phyloP scores from a whole-genome alignment of 2,888 invertebrate genomes.

The Tiliacea aurago region DNA sequence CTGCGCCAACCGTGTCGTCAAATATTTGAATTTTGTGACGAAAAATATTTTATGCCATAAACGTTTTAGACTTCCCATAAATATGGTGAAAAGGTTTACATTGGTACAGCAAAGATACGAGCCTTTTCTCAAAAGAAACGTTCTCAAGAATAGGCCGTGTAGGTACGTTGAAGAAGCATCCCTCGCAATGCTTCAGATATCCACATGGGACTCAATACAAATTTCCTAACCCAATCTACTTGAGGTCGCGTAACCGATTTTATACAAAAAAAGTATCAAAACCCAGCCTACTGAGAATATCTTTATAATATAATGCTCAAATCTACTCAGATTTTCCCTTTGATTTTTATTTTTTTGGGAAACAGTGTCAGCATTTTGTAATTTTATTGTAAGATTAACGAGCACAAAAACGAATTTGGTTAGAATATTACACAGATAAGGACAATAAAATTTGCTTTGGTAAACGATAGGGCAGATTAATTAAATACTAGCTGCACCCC shows the following conservation, averaged over 20 bases:
- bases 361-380: slow-evolving; percentile 25
- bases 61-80: neutral
- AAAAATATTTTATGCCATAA: too few relatives aligned
- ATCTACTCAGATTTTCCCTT: slow-evolving; percentile 34
- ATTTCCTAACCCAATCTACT: slow-evolving; percentile 79
- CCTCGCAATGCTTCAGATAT: slow-evolving; percentile 51
- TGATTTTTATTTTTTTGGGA: slow-evolving; percentile 39
- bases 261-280: slow-evolving; percentile 57
- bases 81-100: neutral
- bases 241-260: slow-evolving; percentile 72
- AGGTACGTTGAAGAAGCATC: slow-evolving; percentile 31
- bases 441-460: slow-evolving; percentile 38
- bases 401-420: slow-evolving; percentile 40
- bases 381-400: slow-evolving; percentile 47
- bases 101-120: neutral
- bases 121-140: slow-evolving; percentile 29
- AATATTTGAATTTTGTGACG: too few relatives aligned
- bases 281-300: slow-evolving; percentile 59
- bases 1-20: too few relatives aligned
- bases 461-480: slow-evolving; percentile 38
- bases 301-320: slow-evolving; percentile 45
- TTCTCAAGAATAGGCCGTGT: slow-evolving; percentile 18
- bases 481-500: too few relatives aligned
- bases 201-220: slow-evolving; percentile 74
- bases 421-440: slow-evolving; percentile 39